Conservation (phyloP, 1,140 invertebrate genomes). For the Caenorhabditis latens region DNA sequence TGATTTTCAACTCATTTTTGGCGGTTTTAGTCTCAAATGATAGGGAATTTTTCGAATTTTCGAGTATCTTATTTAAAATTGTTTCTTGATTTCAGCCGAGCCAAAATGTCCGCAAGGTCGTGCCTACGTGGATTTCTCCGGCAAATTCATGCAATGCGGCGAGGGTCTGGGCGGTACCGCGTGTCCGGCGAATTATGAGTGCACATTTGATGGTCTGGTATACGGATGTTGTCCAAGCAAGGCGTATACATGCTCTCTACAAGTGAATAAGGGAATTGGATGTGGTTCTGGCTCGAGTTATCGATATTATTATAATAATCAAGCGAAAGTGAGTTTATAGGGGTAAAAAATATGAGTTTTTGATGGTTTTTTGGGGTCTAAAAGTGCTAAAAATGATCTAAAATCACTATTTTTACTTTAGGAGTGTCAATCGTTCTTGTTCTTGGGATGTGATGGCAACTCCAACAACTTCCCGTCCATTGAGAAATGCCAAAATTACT, state of each 20-base stretch:
- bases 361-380: too few species aligned
- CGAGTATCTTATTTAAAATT: not conserved
- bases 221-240: conserved; percentile 68
- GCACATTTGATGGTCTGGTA: conserved; percentile 63
- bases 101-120: conserved; percentile 76
- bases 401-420: not conserved
- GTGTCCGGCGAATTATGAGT: conserved; percentile 67
- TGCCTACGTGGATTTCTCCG: conserved; percentile 73
- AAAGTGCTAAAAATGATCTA: too few species aligned
- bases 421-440: conserved; percentile 65
- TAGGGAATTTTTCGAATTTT: too few species aligned
- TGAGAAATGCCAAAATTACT: conserved; percentile 66
- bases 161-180: conserved; percentile 28
- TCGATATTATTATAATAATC: conserved; percentile 66
- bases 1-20: too few species aligned
- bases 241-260: conserved; percentile 66
- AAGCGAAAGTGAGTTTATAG: conserved; percentile 45
- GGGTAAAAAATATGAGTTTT: not conserved
- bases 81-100: conserved; percentile 71
- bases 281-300: conserved; percentile 65
- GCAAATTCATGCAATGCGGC: conserved; percentile 69
- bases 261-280: conserved; percentile 62
- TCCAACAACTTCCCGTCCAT: conserved; percentile 67
- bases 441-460: conserved; percentile 64
- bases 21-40: too few species aligned